These are phyloP conservation scores for Rhinichthys osculus DNA, from an alignment of 2,797 vertebrate genomes.

Conservation along the genomic window DNA sequence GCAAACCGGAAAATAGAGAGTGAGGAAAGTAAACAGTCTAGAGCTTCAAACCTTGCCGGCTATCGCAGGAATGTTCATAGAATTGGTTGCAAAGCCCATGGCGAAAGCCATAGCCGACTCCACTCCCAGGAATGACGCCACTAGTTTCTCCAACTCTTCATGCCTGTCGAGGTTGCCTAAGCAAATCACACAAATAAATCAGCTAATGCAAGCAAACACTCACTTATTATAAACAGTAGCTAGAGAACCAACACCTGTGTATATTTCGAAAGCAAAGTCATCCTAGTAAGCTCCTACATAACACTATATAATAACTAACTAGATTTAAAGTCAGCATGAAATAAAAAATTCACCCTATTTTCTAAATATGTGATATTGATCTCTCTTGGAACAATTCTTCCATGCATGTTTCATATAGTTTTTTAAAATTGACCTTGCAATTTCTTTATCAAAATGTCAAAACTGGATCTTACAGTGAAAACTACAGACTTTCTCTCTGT, in stretches of 20 bases:
- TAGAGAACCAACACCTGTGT: background rate
- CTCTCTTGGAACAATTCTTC: background rate
- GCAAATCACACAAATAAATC: slow-evolving; percentile 41
- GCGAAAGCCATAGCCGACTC: slow-evolving; percentile 92
- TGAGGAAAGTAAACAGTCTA: background rate
- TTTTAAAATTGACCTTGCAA: background rate
- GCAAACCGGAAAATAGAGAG: background rate
- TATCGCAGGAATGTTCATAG: slow-evolving; percentile 93
- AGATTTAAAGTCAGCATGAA: background rate
- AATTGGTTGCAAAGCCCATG: slow-evolving; percentile 98
- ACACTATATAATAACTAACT: background rate
- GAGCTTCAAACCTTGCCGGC: slow-evolving; percentile 74
- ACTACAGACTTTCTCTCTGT: background rate
- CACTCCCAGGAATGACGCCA: slow-evolving; percentile 81
- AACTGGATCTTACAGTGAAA: background rate
- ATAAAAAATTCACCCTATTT: background rate
- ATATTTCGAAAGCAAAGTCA: background rate
- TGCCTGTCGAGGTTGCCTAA: slow-evolving; percentile 90
- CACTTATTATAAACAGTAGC: slow-evolving; percentile 13
- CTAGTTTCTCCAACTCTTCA: slow-evolving; percentile 82
- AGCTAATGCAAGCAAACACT: slow-evolving; percentile 27
- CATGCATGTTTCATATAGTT: background rate
- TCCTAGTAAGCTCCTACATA: background rate
- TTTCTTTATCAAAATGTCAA: background rate
- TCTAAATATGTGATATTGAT: no score